A percentile compares a stretch with the other conserved stretches of the same genome.
phyloP scores from a whole-genome alignment of 2,113 vertebrate genomes.

The Tachuris rubrigastra region DNA sequence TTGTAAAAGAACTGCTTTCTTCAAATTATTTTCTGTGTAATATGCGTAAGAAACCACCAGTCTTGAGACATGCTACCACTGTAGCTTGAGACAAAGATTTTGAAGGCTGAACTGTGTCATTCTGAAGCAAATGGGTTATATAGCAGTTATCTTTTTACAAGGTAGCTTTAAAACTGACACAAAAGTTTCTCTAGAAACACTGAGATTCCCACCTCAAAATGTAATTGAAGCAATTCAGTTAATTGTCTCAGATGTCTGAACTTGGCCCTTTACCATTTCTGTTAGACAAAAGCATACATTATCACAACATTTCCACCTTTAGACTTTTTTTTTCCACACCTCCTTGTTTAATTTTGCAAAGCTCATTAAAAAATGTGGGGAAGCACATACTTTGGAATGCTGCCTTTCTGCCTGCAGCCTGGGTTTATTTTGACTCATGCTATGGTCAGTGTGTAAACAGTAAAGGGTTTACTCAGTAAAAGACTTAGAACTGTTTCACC shows the following conservation, averaged over 20 bases:
- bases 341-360: constrained; percentile 1
- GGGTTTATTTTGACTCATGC: constrained; percentile 44
- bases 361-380: not conserved
- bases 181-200: not conserved
- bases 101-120: not conserved
- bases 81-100: not conserved
- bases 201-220: not conserved
- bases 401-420: not conserved
- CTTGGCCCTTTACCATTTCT: not conserved
- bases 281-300: not conserved
- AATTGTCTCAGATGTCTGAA: not conserved
- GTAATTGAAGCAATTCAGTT: not conserved
- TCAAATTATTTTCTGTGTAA: not conserved
- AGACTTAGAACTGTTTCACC: not conserved
- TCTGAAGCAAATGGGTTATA: not conserved
- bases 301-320: not conserved
- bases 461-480: not conserved
- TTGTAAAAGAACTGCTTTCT: not conserved
- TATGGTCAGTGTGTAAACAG: constrained; percentile 7
- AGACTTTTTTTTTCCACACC: not conserved
- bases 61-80: not conserved
- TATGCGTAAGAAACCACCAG: not conserved
- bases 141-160: not conserved
- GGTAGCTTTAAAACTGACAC: not conserved
- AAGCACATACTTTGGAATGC: not conserved